phyloP scores from a whole-genome alignment of 2,113 vertebrate genomes.

The Bubo scandiacus region DNA sequence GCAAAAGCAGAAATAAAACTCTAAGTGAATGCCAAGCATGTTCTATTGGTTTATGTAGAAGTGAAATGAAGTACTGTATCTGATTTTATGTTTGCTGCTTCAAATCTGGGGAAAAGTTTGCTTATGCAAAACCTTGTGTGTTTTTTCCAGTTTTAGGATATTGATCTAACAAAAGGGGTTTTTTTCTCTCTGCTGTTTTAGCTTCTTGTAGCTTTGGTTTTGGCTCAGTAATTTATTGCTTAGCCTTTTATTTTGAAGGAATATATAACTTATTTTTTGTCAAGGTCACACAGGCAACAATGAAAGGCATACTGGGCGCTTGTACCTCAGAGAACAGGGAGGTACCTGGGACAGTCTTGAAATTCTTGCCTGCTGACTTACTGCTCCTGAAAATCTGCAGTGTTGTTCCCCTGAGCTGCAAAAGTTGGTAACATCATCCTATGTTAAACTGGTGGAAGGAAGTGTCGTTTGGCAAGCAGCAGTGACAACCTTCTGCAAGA shows the following conservation, averaged over 20 bases:
- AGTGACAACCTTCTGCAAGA: neutral
- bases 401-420: neutral
- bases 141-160: neutral
- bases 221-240: neutral
- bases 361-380: neutral
- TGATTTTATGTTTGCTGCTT: neutral
- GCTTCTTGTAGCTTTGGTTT: neutral
- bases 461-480: neutral
- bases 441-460: neutral
- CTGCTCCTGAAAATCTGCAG: neutral
- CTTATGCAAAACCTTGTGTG: neutral
- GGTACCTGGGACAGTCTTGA: neutral
- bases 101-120: neutral
- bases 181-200: neutral
- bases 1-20: neutral
- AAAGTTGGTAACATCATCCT: neutral
- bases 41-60: neutral
- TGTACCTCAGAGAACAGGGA: neutral
- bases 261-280: neutral
- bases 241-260: neutral
- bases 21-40: neutral
- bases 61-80: neutral
- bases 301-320: neutral
- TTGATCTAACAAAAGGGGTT: neutral
- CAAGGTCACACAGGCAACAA: neutral